Conservation (phyloP, 1,140 invertebrate genomes). For the Dreissena polymorpha region DNA sequence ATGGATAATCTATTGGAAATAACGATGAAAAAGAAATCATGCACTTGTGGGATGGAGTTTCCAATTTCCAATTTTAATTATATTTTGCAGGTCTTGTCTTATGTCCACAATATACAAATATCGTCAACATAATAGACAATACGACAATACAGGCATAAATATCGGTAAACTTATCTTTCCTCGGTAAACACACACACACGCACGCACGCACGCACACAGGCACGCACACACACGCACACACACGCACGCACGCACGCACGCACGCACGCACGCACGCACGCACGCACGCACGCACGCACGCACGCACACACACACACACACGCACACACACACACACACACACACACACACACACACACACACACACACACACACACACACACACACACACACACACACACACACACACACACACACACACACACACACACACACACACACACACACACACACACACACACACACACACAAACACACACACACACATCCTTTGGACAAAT, state of each 20-base stretch:
- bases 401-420: slow-evolving; percentile 23
- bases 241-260: slow-evolving; percentile 36
- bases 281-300: slow-evolving; percentile 28
- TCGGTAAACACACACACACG: background rate
- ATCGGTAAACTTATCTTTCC: background rate
- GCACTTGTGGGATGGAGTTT: no score
- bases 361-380: slow-evolving; percentile 27
- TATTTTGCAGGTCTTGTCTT: no score
- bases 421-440: slow-evolving; percentile 2
- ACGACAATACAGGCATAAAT: background rate
- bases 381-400: slow-evolving; percentile 26
- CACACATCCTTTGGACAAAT: no score
- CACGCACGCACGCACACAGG: slow-evolving; percentile 21
- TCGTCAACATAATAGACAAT: background rate
- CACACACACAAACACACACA: background rate
- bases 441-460: slow-evolving; percentile 1
- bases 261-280: slow-evolving; percentile 39
- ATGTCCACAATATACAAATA: background rate
- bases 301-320: slow-evolving; percentile 26
- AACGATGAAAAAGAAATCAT: no score
- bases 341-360: background rate
- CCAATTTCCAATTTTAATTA: no score
- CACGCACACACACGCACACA: slow-evolving; percentile 33
- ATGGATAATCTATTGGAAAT: no score
- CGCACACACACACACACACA: slow-evolving; percentile 6